phyloP scores from a whole-genome alignment of 2,888 invertebrate species.

The Cheilosia impressa region DNA sequence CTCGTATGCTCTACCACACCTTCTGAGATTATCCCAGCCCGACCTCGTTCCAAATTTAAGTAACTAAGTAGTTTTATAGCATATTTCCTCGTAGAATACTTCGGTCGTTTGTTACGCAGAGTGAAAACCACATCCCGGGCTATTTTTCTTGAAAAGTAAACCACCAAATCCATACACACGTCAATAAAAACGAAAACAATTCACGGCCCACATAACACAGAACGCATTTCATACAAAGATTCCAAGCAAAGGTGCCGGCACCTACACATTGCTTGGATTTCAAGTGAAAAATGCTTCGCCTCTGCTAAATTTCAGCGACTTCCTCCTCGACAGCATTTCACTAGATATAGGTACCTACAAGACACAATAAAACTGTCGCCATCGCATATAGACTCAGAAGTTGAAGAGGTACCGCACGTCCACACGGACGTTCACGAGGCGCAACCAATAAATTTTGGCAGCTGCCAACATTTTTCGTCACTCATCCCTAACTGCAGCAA shows the following conservation, averaged over 20 bases:
- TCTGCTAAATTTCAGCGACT: constrained; percentile 4
- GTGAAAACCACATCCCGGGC: too few relatives aligned
- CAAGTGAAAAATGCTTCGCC: constrained; percentile 31
- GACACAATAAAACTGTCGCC: constrained; percentile 45
- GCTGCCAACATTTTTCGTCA: constrained; percentile 69
- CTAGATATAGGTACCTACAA: too few relatives aligned
- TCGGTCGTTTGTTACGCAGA: too few relatives aligned
- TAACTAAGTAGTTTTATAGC: too few relatives aligned
- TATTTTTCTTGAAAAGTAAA: too few relatives aligned
- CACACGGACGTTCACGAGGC: constrained; percentile 15
- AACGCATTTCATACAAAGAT: constrained; percentile 6
- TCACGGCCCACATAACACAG: constrained; percentile 9
- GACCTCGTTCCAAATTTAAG: too few relatives aligned
- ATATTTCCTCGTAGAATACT: too few relatives aligned
- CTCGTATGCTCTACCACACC: too few relatives aligned
- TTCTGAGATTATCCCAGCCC: too few relatives aligned
- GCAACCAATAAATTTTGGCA: constrained; percentile 64
- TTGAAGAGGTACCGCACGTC: background rate
- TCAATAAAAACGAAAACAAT: background rate
- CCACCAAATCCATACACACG: too few relatives aligned
- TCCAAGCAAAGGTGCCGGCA: background rate
- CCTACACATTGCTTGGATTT: background rate
- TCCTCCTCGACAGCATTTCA: constrained; percentile 22
- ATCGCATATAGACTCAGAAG: constrained; percentile 4
- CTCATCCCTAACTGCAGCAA: constrained; percentile 62